phyloP scores from a whole-genome alignment of 2,113 vertebrate genomes.

The Cyprinus carpio region DNA sequence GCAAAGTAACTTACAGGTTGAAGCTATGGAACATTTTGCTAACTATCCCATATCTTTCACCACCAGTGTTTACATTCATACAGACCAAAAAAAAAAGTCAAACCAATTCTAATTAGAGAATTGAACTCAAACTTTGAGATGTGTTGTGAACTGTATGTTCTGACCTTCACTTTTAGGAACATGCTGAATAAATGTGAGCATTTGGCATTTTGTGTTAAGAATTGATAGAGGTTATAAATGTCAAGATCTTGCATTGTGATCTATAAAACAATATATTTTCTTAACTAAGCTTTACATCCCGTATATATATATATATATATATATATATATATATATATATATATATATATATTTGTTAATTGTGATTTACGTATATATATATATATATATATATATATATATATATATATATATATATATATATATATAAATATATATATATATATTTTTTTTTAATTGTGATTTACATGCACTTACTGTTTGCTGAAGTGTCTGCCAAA shows the following conservation, averaged over 20 bases:
- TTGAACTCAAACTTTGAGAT: background rate
- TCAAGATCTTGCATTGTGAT: conserved; percentile 21
- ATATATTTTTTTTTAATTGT: background rate
- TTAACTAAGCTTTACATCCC: background rate
- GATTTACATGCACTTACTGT: background rate
- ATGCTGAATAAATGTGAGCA: conserved; percentile 25
- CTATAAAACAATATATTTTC: background rate
- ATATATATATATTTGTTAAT: no score
- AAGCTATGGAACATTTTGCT: background rate
- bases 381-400: no score
- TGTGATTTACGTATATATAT: no score
- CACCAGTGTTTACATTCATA: background rate
- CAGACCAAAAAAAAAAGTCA: background rate
- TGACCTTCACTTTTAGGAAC: conserved; percentile 19
- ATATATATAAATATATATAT: no score
- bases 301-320: no score
- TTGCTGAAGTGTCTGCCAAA: background rate
- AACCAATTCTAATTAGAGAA: background rate
- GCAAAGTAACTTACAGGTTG: no score
- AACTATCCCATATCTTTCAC: background rate
- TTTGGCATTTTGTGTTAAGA: conserved; percentile 21
- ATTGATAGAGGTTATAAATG: conserved; percentile 14
- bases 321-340: no score
- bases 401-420: no score
- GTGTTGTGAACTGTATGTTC: background rate